phyloP scores from a whole-genome alignment of 1,140 invertebrate genomes.

The Zaprionus davidi region DNA sequence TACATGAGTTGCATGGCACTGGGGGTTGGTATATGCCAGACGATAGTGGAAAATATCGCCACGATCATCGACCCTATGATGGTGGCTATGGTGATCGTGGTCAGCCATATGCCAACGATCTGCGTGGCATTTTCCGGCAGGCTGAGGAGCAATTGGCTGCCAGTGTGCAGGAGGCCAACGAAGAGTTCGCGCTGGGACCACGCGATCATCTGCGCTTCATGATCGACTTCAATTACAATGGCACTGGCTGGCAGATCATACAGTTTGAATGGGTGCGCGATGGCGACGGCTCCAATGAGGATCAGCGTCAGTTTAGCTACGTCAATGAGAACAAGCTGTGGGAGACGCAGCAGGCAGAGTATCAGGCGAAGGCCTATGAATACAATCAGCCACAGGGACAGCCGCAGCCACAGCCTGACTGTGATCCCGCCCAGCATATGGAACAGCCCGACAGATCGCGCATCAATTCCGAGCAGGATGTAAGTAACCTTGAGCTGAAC shows the following conservation, averaged over 20 bases:
- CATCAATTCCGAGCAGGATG: conserved; percentile 52
- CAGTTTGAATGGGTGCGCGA: conserved; percentile 76
- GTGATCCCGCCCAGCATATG: conserved; percentile 18
- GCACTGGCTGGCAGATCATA: conserved; percentile 77
- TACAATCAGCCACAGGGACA: conserved; percentile 52
- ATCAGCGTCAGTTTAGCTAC: conserved; percentile 59
- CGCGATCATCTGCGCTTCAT: conserved; percentile 77
- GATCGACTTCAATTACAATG: conserved; percentile 79
- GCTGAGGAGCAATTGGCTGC: conserved; percentile 51
- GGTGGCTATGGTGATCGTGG: conserved; percentile 79
- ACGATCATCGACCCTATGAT: conserved; percentile 74
- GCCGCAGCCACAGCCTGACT: conserved; percentile 25
- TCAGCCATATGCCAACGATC: conserved; percentile 57
- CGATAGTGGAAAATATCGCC: conserved; percentile 76
- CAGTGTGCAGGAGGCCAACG: conserved; percentile 41
- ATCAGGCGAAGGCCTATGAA: conserved; percentile 39
- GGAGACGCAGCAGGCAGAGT: conserved; percentile 19
- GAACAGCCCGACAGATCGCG: neutral
- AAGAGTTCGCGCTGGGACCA: conserved; percentile 55
- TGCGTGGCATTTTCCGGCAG: conserved; percentile 54
- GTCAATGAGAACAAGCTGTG: conserved; percentile 74
- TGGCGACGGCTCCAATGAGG: conserved; percentile 53
- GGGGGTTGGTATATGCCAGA: conserved; percentile 71
- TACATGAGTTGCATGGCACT: conserved; percentile 59
- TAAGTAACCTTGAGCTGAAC: conserved; percentile 30